Evolutionary conservation across 2,797 vertebrate species (phyloP), one percentile per base, ranked within the genome.

Genomic region (Chelon auratus): DNA sequence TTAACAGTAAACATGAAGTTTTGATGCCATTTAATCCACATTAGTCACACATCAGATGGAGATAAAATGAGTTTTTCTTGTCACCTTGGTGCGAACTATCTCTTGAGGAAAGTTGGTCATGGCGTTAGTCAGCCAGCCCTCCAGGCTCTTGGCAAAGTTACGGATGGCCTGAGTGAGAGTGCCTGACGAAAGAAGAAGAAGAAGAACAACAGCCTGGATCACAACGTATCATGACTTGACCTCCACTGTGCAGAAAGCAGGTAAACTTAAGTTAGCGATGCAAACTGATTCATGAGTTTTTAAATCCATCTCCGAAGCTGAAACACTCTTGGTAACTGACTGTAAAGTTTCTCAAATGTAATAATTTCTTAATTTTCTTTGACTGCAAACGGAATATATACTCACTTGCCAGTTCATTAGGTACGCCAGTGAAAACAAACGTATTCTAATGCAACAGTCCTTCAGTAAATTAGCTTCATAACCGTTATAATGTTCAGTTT

Each of bases 61-160:
- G 30, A 33, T 4, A 2, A 12, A 39, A 14, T 0, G 8, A 57
- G 8, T n/a, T 20, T 53, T 50, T 39, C 14, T 22, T 5, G 3
- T 91, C 90, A 99, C 98, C 96, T 99, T 99, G 57, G 96, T 96
- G 88, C 97, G 97, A 75, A 99, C 86, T 1, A 97, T 94, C 84
- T 97, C 95, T 2, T 96, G 95, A 1, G 98, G 98, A 55, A 97
- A 99, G 84, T 94, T 97, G 15, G 89, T 96, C 97, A 99, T 99
- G 71, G 98, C 97, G 0, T 95, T 96, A 0, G 96, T 97, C 89
- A 99, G 88, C 98, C 98, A 99, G 43, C 96, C 95, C 83, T 99
- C 98, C 87, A 99, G 84, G 77, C 98, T 98, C 93, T 99, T 99
- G 87, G 98, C 98, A 65, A 99, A 99, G 83, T 99, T 99, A 5